Evolutionary conservation across 2,888 invertebrate genomes (phyloP).

Genomic region (Neria commutata): DNA sequence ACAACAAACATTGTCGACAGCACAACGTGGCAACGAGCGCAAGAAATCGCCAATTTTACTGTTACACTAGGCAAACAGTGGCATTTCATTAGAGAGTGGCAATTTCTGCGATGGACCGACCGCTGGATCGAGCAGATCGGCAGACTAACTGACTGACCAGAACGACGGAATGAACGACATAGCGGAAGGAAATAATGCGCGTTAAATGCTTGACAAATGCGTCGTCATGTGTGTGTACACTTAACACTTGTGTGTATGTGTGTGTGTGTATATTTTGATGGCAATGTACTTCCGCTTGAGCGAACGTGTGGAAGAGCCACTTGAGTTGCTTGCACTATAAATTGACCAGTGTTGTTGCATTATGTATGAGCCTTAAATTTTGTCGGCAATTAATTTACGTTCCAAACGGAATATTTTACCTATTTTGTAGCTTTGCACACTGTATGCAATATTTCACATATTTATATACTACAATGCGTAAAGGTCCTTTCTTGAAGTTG

Average conservation of each 20-base stretch:
- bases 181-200: background rate
- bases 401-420: background rate
- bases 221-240: background rate
- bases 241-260: background rate
- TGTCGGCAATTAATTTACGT: conserved; percentile 3
- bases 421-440: background rate
- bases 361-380: conserved; percentile 9
- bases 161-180: background rate
- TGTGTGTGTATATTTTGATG: background rate
- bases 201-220: background rate
- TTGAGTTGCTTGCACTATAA: background rate
- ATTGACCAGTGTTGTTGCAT: background rate
- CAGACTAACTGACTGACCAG: background rate
- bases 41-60: conserved; percentile 51
- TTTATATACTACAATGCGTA: background rate
- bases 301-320: too few species aligned
- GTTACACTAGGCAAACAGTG: conserved; percentile 53
- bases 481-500: background rate
- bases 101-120: conserved; percentile 43
- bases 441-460: background rate
- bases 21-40: background rate
- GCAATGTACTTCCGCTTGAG: background rate
- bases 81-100: conserved; percentile 49
- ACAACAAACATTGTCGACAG: conserved; percentile 29
- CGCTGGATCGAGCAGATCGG: conserved; percentile 3